Conservation (phyloP, 2,888 invertebrate genomes). For the Meliscaeva auricollis region DNA sequence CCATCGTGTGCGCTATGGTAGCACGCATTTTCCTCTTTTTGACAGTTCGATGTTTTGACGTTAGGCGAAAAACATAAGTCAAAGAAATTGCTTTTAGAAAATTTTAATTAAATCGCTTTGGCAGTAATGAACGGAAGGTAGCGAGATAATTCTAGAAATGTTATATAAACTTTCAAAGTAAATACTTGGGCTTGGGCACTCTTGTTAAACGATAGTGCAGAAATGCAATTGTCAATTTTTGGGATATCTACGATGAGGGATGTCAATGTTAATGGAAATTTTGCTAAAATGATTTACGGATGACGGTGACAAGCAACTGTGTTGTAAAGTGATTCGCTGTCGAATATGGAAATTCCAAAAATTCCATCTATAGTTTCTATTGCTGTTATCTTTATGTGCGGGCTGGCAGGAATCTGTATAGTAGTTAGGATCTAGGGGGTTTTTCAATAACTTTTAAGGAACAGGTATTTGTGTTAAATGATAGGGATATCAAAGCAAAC, state of each 20-base stretch:
- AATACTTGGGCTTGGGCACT: neutral
- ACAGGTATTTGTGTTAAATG: too few relatives aligned
- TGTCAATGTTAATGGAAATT: constrained; percentile 52
- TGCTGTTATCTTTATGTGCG: too few relatives aligned
- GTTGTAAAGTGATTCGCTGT: neutral
- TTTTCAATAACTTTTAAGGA: too few relatives aligned
- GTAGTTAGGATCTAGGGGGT: too few relatives aligned
- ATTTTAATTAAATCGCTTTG: constrained; percentile 68
- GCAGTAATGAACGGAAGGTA: neutral
- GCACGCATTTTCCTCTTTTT: constrained; percentile 14
- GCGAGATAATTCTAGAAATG: constrained; percentile 8
- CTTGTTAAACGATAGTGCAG: neutral
- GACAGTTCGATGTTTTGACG: constrained; percentile 28
- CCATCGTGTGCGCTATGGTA: neutral
- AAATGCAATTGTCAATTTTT: constrained; percentile 22
- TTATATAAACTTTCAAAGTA: constrained; percentile 35
- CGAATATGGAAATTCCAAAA: constrained; percentile 46
- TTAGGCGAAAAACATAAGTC: constrained; percentile 46
- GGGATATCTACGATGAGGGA: neutral
- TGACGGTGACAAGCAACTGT: neutral
- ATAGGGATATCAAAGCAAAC: too few relatives aligned
- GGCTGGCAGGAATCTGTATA: too few relatives aligned
- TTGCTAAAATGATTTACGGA: constrained; percentile 69
- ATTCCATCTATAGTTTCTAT: neutral
- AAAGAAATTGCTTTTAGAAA: constrained; percentile 58